phyloP scores from a whole-genome alignment of 2,888 invertebrate genomes.

The Scaptomyza reducta region DNA sequence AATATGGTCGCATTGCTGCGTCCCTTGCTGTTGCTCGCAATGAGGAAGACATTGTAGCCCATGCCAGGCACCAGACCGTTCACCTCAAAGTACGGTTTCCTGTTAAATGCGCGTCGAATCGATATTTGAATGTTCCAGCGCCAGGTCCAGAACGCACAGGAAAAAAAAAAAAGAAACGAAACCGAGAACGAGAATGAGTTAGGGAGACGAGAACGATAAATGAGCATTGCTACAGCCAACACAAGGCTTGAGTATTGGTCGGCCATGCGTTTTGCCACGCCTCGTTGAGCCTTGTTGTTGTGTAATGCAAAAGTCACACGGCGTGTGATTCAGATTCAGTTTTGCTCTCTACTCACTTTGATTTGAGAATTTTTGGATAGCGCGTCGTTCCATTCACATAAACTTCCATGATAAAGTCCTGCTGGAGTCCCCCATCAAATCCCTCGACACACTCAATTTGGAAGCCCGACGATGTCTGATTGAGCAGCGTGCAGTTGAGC shows the following conservation, averaged over 20 bases:
- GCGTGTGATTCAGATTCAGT: constrained; percentile 67
- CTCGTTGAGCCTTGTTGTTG: constrained; percentile 66
- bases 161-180: constrained; percentile 14
- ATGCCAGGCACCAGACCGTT: constrained; percentile 88
- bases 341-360: constrained; percentile 80
- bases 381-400: constrained; percentile 85
- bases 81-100: constrained; percentile 87
- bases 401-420: constrained; percentile 90
- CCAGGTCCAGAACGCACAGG: constrained; percentile 47
- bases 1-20: constrained; percentile 88
- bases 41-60: constrained; percentile 88
- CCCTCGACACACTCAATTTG: constrained; percentile 90
- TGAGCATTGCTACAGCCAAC: constrained; percentile 43
- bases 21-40: constrained; percentile 90
- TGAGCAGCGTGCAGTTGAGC: constrained; percentile 89
- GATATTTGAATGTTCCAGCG: constrained; percentile 64
- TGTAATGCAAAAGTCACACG: constrained; percentile 75
- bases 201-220: constrained; percentile 40
- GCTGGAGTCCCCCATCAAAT: constrained; percentile 90
- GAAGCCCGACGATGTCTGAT: constrained; percentile 89
- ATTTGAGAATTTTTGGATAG: constrained; percentile 83
- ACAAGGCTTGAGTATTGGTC: constrained; percentile 14
- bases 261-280: constrained; percentile 47
- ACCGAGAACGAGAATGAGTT: constrained; percentile 3
- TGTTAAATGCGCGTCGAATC: constrained; percentile 75